These are phyloP conservation scores for Dorcus hopei DNA, from an alignment of 2,888 invertebrate genomes.

Conservation along the genomic window DNA sequence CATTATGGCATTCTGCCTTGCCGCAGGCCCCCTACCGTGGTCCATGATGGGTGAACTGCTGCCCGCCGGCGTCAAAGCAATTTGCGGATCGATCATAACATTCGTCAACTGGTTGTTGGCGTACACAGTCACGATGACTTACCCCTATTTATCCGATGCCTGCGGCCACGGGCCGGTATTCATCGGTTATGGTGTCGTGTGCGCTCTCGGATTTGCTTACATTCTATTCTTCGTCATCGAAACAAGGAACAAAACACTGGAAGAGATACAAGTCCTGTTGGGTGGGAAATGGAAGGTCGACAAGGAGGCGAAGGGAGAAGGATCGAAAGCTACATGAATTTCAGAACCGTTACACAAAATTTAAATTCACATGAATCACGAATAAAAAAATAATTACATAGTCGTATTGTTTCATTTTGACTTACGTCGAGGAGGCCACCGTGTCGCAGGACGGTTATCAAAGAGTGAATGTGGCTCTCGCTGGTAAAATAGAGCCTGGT, in stretches of 20 bases:
- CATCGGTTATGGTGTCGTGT: conserved; percentile 52
- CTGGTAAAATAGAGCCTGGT: conserved; percentile 99
- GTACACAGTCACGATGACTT: conserved; percentile 47
- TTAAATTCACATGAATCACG: not conserved
- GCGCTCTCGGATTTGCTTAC: conserved; percentile 50
- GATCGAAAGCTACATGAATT: not conserved
- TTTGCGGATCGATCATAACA: conserved; percentile 43
- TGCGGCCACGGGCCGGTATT: conserved; percentile 49
- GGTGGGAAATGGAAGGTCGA: conserved; percentile 20
- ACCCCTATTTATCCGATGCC: conserved; percentile 44
- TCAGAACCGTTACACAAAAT: not conserved
- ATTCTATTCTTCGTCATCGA: conserved; percentile 54
- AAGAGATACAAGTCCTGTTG: conserved; percentile 49
- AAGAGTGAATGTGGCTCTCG: conserved; percentile 97
- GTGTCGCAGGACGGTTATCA: conserved; percentile 91
- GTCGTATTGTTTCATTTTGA: conserved; percentile 17
- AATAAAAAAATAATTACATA: not conserved
- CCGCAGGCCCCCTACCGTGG: conserved; percentile 54
- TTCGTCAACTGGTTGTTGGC: conserved; percentile 49
- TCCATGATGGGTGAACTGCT: conserved; percentile 52
- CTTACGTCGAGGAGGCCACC: conserved; percentile 85
- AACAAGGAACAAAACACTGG: conserved; percentile 53
- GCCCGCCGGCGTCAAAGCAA: conserved; percentile 46
- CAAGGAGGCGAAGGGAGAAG: not conserved
- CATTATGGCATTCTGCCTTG: conserved; percentile 49